phyloP scores from a whole-genome alignment of 2,113 vertebrate species.

The Bagarius yarrelli region DNA sequence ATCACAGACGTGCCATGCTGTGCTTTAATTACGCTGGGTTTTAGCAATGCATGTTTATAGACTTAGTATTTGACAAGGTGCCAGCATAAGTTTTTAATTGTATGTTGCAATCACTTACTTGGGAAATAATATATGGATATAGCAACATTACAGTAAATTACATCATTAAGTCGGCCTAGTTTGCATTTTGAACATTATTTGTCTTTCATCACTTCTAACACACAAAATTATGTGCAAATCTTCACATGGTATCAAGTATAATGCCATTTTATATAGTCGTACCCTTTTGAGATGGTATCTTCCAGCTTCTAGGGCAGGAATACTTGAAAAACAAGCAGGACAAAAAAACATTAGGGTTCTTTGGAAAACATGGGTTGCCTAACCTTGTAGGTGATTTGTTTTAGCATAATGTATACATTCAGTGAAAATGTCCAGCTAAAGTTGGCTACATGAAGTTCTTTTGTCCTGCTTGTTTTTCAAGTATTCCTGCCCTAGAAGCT shows the following conservation, averaged over 20 bases:
- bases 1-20: conserved; percentile 1
- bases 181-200: neutral
- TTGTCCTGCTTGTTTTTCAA: too few relatives aligned
- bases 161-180: neutral
- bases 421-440: too few relatives aligned
- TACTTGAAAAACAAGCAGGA: too few relatives aligned
- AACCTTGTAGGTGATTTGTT: too few relatives aligned
- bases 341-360: too few relatives aligned
- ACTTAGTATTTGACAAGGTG: conserved; percentile 19
- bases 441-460: too few relatives aligned
- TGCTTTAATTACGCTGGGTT: neutral
- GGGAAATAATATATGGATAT: neutral
- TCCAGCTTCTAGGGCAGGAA: too few relatives aligned
- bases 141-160: neutral
- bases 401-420: too few relatives aligned
- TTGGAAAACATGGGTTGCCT: too few relatives aligned
- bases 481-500: too few relatives aligned
- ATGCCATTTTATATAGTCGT: too few relatives aligned
- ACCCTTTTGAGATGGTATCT: too few relatives aligned
- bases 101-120: conserved; percentile 32
- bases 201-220: neutral
- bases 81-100: conserved; percentile 17
- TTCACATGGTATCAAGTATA: neutral
- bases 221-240: neutral
- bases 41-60: conserved; percentile 3